phyloP scores from a whole-genome alignment of 1,140 invertebrate genomes.

The Eumaeus atala region DNA sequence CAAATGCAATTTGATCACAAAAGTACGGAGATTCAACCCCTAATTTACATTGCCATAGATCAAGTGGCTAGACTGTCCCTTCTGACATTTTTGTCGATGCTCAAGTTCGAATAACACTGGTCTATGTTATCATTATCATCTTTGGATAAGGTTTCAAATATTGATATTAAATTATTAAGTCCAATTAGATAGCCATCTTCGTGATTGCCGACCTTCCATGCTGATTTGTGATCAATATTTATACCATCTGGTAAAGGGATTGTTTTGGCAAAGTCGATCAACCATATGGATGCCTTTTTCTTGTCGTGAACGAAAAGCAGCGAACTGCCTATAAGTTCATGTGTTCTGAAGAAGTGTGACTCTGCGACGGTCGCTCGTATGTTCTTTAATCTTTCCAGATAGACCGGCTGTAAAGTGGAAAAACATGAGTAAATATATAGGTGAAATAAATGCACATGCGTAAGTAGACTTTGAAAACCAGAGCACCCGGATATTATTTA shows the following conservation, averaged over 20 bases:
- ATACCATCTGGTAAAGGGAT: slow-evolving; percentile 84
- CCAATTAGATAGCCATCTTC: slow-evolving; percentile 98
- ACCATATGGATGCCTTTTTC: slow-evolving; percentile 91
- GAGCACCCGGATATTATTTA: too few relatives aligned
- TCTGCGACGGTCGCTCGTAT: slow-evolving; percentile 86
- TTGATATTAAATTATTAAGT: slow-evolving; percentile 93
- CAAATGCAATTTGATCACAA: slow-evolving; percentile 16
- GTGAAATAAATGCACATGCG: too few relatives aligned
- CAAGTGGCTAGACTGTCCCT: slow-evolving; percentile 63
- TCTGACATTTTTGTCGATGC: slow-evolving; percentile 54
- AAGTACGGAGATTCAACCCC: slow-evolving; percentile 19
- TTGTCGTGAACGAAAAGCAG: slow-evolving; percentile 96
- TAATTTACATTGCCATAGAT: slow-evolving; percentile 17
- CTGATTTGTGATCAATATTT: slow-evolving; percentile 85
- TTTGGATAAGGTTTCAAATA: slow-evolving; percentile 80
- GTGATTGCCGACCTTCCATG: slow-evolving; percentile 97
- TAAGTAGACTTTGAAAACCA: too few relatives aligned
- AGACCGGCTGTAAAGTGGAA: slow-evolving; percentile 80
- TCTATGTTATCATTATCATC: slow-evolving; percentile 60
- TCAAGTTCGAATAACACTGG: slow-evolving; percentile 48
- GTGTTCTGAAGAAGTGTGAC: slow-evolving; percentile 91
- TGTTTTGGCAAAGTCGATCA: slow-evolving; percentile 99
- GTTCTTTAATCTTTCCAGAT: slow-evolving; percentile 88
- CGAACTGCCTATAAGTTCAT: slow-evolving; percentile 98
- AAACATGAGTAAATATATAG: neutral